Base-by-base conservation (phyloP, 2,797 vertebrate species). In the Loriculus beryllinus region DNA sequence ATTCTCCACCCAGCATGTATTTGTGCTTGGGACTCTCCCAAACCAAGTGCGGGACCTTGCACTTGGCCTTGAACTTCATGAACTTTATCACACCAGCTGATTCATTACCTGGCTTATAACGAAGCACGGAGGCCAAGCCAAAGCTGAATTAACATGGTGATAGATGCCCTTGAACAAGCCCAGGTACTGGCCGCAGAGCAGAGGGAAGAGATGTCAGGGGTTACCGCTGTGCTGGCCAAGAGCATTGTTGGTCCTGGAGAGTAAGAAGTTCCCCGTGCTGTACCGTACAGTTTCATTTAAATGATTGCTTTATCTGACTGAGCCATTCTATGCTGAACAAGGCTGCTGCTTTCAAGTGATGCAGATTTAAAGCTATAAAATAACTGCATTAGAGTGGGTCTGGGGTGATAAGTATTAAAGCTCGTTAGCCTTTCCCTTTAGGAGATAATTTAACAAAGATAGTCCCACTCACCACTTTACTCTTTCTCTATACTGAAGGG, bases 261-360 rank as follows among this genome's bases (percentile, higher is more conserved):
- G 23, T 5, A 28, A 28, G 14, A 29, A 48, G 43, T 16, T 10
- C 37, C 12, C 15, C 0, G 1, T 5, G 29, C 14, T 18, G 43
- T 47, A 31, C 35, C 23, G 3, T 48, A 5, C 1, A 7, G 17
- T 26, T 88, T n/a, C 26, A 8, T 47, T 67, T 51, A 12, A 42
- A 23, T 1, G 43, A 14, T 25, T 20, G 39, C 57, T 76, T 52
- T 39, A 2, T 3, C 45, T 29, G 28, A 17, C 45, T 2, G 12
- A 63, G 19, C 35, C 26, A 2, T 40, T 37, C 33, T 8, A 52
- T 4, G 9, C 76, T 43, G 57, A 52, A 13, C 68, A 13, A 9
- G 23, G 49, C 56, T 47, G 23, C 13, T 67, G 37, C 45, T 77
- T 57, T 43, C 81, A 43, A 63, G 79, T 1, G 1, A 33, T 20